These are phyloP conservation scores for Subacronicta megacephala DNA, from an alignment of 2,888 invertebrate species.

Conservation along the genomic window DNA sequence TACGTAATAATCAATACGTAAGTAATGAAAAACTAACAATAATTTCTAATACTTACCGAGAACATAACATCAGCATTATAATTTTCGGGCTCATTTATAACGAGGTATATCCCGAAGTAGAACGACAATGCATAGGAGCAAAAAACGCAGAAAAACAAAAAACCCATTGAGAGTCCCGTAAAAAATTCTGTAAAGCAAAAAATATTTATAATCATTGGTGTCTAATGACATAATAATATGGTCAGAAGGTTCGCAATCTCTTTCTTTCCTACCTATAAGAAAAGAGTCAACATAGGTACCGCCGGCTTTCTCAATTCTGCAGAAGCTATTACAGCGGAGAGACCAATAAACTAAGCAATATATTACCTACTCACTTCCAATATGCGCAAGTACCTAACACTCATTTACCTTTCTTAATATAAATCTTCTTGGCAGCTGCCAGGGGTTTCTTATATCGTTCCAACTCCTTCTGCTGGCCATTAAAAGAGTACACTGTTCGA, in stretches of 20 bases:
- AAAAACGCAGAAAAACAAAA: slow-evolving; percentile 93
- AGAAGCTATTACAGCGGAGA: too few relatives aligned
- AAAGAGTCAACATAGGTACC: too few relatives aligned
- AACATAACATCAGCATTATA: slow-evolving; percentile 92
- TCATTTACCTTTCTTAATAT: slow-evolving; percentile 91
- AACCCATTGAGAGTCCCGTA: slow-evolving; percentile 91
- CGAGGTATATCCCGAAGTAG: slow-evolving; percentile 93
- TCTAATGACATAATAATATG: too few relatives aligned
- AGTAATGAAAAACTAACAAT: too few relatives aligned
- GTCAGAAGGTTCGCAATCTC: too few relatives aligned
- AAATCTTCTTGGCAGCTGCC: slow-evolving; percentile 90
- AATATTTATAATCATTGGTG: too few relatives aligned
- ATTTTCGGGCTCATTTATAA: slow-evolving; percentile 88
- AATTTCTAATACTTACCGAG: slow-evolving; percentile 84
- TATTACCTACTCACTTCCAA: too few relatives aligned
- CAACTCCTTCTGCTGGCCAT: slow-evolving; percentile 92
- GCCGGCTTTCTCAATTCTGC: too few relatives aligned
- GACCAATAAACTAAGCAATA: too few relatives aligned
- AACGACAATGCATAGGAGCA: slow-evolving; percentile 93
- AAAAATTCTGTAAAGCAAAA: slow-evolving; percentile 82
- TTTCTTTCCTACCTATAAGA: too few relatives aligned
- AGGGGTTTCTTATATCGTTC: slow-evolving; percentile 91
- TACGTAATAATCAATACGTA: too few relatives aligned
- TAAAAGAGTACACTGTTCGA: slow-evolving; percentile 93
- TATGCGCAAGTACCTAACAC: too few relatives aligned